A percentile compares a stretch with the other conserved stretches of the same genome.
These are phyloP conservation scores for Heterohyrax brucei DNA, from an alignment of 2,797 vertebrate genomes.

Conservation along the genomic window DNA sequence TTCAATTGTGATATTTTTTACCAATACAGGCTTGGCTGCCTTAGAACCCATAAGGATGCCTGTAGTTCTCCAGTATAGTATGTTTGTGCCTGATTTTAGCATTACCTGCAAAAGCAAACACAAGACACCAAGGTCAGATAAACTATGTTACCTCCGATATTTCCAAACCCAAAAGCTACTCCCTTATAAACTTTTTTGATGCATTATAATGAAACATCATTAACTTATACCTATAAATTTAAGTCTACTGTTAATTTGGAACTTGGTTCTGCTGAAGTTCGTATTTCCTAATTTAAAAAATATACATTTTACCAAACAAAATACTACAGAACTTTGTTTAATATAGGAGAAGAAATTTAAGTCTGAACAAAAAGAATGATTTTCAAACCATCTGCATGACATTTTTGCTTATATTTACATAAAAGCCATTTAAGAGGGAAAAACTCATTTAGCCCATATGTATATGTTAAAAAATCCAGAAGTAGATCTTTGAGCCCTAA, in stretches of 20 bases:
- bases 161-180: conserved; percentile 9
- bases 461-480: conserved; percentile 4
- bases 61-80: conserved; percentile 98
- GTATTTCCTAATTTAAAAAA: not conserved
- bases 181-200: not conserved
- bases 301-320: not conserved
- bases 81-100: conserved; percentile 97
- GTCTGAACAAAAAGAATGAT: conserved; percentile 28
- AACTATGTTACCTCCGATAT: not conserved
- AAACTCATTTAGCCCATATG: not conserved
- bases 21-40: conserved; percentile 95
- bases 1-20: conserved; percentile 98
- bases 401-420: conserved; percentile 37
- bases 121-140: not conserved
- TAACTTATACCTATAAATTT: conserved; percentile 49
- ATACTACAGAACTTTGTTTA: not conserved
- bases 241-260: conserved; percentile 40
- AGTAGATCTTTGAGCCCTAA: conserved; percentile 37
- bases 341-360: not conserved
- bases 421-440: not conserved
- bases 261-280: not conserved
- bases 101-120: conserved; percentile 92
- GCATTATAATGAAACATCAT: not conserved
- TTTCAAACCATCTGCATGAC: not conserved
- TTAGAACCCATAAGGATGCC: conserved; percentile 96